These are phyloP conservation scores for Pardosa pseudoannulata DNA, from an alignment of 2,888 invertebrate genomes.

Conservation along the genomic window DNA sequence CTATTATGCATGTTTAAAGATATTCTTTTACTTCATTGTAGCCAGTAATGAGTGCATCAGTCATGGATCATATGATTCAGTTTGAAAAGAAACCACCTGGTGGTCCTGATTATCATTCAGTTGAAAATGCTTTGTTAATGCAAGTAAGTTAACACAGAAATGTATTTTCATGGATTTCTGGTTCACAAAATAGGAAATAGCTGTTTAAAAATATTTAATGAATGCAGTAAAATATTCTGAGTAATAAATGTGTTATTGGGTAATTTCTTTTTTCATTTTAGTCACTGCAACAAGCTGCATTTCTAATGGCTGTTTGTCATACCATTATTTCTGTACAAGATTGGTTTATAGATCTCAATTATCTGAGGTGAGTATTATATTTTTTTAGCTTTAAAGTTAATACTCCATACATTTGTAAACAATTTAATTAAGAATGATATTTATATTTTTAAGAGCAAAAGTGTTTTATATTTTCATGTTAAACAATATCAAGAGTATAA, in stretches of 20 bases:
- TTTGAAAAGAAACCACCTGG: conserved; percentile 75
- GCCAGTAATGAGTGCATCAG: conserved; percentile 84
- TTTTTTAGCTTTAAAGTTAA: too few relatives aligned
- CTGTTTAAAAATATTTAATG: too few relatives aligned
- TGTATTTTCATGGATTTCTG: too few relatives aligned
- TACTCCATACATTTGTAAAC: too few relatives aligned
- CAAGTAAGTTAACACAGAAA: conserved; percentile 41
- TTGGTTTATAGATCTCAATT: conserved; percentile 90
- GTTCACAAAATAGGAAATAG: too few relatives aligned
- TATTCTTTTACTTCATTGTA: conserved; percentile 69
- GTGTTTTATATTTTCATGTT: too few relatives aligned
- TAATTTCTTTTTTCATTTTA: conserved; percentile 79
- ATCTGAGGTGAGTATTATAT: conserved; percentile 76
- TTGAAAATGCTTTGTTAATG: conserved; percentile 82
- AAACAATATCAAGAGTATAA: too few relatives aligned
- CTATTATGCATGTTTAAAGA: too few relatives aligned
- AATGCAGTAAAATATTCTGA: too few relatives aligned
- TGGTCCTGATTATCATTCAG: conserved; percentile 81
- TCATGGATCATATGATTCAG: conserved; percentile 83
- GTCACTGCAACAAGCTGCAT: conserved; percentile 88
- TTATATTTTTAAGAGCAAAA: too few relatives aligned
- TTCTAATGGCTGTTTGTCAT: conserved; percentile 92
- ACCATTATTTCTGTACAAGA: conserved; percentile 92
- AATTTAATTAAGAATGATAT: too few relatives aligned
- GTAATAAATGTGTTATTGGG: too few relatives aligned